Conservation (phyloP, 2,113 vertebrate species). For the Bothrops jararaca region DNA sequence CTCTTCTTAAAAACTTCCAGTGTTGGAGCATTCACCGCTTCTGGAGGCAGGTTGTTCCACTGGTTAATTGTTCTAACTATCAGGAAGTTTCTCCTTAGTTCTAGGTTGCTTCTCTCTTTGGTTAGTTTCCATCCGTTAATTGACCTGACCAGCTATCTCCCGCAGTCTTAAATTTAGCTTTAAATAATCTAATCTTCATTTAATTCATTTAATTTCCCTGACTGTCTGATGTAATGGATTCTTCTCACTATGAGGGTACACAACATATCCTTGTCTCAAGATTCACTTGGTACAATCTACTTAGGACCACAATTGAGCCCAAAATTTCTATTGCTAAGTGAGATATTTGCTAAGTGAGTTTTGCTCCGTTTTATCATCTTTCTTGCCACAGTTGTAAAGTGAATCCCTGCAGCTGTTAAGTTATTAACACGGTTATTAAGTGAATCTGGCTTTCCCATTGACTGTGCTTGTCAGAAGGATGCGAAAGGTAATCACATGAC, state of each 20-base stretch:
- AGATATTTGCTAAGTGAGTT: no score
- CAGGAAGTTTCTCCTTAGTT: no score
- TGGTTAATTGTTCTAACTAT: no score
- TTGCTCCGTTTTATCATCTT: no score
- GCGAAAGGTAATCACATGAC: background rate
- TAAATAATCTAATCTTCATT: background rate
- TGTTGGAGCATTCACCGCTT: no score
- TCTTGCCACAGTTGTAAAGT: no score
- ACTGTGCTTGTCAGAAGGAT: background rate
- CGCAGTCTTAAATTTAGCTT: background rate
- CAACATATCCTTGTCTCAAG: background rate
- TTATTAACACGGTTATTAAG: background rate
- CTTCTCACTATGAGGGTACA: background rate
- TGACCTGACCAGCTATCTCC: background rate
- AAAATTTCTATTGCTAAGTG: no score
- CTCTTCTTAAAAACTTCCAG: no score
- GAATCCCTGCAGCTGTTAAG: background rate
- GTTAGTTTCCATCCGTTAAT: background rate
- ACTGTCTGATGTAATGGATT: background rate
- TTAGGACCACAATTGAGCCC: no score
- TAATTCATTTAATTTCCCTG: background rate
- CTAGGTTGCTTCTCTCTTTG: no score
- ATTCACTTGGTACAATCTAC: background rate
- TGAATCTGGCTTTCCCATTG: background rate
- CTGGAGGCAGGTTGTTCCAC: no score